Evolutionary conservation across 2,888 invertebrate genomes (phyloP).

Genomic region (Sarcophaga caerulescens): DNA sequence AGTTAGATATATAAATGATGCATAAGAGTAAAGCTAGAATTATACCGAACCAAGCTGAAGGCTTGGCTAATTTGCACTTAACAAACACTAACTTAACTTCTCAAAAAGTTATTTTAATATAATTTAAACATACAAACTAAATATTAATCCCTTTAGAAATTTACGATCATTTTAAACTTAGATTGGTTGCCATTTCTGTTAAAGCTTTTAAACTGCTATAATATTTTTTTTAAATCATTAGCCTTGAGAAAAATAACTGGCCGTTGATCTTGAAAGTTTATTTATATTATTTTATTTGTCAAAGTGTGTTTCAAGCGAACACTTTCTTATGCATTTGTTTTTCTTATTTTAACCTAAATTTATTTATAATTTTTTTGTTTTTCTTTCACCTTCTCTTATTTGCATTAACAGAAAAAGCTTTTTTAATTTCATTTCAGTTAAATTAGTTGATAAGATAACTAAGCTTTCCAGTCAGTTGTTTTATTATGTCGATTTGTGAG

Average conservation of each 20-base stretch:
- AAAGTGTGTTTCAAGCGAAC: constrained; percentile 1
- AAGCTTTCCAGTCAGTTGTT: not conserved
- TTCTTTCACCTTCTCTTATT: constrained; percentile 21
- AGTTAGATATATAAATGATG: too few species aligned
- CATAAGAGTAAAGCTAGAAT: too few species aligned
- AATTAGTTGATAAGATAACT: constrained; percentile 51
- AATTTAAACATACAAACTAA: too few species aligned
- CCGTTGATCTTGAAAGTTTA: constrained; percentile 49
- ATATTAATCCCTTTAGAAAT: too few species aligned
- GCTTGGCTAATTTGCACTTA: too few species aligned
- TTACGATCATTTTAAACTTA: too few species aligned
- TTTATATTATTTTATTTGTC: not conserved
- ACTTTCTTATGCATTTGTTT: constrained; percentile 32
- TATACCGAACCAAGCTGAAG: too few species aligned
- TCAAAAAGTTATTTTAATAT: too few species aligned
- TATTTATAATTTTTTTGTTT: not conserved
- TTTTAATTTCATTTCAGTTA: constrained; percentile 28
- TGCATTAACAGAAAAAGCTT: not conserved
- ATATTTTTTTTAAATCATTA: constrained; percentile 3
- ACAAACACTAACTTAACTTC: too few species aligned
- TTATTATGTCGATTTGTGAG: constrained; percentile 8
- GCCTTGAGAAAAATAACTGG: constrained; percentile 46
- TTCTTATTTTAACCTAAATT: constrained; percentile 17
- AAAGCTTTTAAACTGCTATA: not conserved
- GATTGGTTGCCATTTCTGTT: too few species aligned